These are phyloP conservation scores for Phaedon cochleariae DNA, from an alignment of 2,888 invertebrate species.

Conservation along the genomic window DNA sequence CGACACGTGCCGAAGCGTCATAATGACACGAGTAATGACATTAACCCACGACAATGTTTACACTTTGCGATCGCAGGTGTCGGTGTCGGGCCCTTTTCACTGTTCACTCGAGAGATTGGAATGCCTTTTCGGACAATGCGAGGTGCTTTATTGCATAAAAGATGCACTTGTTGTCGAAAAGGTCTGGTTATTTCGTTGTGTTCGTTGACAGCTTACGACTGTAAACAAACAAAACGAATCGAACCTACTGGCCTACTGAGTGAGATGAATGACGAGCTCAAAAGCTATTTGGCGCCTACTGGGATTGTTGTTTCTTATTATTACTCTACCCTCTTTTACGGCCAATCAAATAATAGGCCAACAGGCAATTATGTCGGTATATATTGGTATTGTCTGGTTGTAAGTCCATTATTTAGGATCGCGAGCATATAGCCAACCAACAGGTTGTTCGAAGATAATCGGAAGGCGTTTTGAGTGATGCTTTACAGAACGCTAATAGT, in stretches of 20 bases:
- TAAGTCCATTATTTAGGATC: conserved; percentile 21
- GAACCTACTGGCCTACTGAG: conserved; percentile 34
- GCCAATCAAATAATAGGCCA: conserved; percentile 30
- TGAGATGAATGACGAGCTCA: conserved; percentile 17
- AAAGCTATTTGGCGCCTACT: conserved; percentile 24
- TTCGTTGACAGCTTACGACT: conserved; percentile 22
- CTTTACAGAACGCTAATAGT: neutral
- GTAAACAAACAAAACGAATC: conserved; percentile 39
- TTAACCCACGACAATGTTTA: conserved; percentile 19
- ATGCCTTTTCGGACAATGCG: conserved; percentile 34
- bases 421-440: conserved; percentile 8
- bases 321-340: conserved; percentile 30
- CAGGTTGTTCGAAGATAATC: conserved; percentile 17
- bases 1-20: conserved; percentile 18
- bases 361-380: conserved; percentile 18
- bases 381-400: conserved; percentile 18
- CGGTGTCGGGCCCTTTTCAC: conserved; percentile 27
- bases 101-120: conserved; percentile 5
- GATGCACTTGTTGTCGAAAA: conserved; percentile 38
- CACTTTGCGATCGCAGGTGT: neutral
- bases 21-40: too few relatives aligned
- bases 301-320: conserved; percentile 24
- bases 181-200: conserved; percentile 30
- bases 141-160: conserved; percentile 32
- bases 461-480: neutral